Percentiles rank a stretch among this genome's conserved stretches.
These are phyloP conservation scores for Coregonus suidteri DNA, from an alignment of 2,797 vertebrate species.

Conservation along the genomic window DNA sequence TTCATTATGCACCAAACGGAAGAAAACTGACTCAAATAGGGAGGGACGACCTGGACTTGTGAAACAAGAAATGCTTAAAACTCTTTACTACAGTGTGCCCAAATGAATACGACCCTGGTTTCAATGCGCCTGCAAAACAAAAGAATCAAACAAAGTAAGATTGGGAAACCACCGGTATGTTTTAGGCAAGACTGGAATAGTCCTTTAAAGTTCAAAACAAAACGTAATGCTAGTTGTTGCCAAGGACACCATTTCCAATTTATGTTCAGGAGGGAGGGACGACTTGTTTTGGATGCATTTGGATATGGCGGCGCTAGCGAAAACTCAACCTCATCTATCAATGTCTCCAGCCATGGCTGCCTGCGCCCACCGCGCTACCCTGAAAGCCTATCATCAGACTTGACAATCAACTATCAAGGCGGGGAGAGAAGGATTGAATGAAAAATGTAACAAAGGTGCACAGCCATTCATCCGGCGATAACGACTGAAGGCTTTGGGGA, in stretches of 20 bases:
- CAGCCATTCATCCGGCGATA: conserved; percentile 28
- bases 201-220: background rate
- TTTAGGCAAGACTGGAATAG: background rate
- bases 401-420: conserved; percentile 41
- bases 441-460: conserved; percentile 22
- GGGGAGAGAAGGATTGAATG: conserved; percentile 3
- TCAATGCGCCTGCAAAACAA: background rate
- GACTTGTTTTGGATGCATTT: conserved; percentile 25
- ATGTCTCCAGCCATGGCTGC: background rate
- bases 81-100: background rate
- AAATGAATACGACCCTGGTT: background rate
- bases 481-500: conserved; percentile 9
- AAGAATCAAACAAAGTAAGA: conserved; percentile 33
- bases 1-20: background rate
- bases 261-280: conserved; percentile 23
- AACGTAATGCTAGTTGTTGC: conserved; percentile 6
- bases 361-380: conserved; percentile 36
- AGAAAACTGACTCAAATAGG: background rate
- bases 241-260: conserved; percentile 47
- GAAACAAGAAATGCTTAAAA: background rate
- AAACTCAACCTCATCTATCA: conserved; percentile 51
- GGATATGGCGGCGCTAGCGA: conserved; percentile 1
- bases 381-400: conserved; percentile 27
- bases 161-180: conserved; percentile 50
- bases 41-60: background rate